Conservation (phyloP, 2,113 vertebrate genomes). For the Lates calcarifer region DNA sequence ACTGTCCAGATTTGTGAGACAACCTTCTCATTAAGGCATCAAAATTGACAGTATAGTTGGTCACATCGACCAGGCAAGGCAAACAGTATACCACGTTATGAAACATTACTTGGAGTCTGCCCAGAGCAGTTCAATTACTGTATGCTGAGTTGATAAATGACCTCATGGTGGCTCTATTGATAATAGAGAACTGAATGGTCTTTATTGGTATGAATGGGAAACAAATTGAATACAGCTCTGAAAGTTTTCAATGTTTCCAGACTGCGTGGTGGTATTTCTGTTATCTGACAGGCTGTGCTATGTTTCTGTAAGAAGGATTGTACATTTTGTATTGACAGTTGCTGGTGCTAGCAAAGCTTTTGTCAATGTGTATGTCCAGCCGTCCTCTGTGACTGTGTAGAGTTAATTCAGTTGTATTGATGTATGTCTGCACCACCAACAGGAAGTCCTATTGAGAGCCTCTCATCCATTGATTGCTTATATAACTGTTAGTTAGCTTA, state of each 20-base stretch:
- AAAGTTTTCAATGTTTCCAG: neutral
- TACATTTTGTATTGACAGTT: neutral
- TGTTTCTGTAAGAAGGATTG: neutral
- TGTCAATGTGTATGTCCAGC: slow-evolving; percentile 18
- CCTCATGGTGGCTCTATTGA: neutral
- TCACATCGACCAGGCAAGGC: neutral
- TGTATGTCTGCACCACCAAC: slow-evolving; percentile 43
- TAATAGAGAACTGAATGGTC: neutral
- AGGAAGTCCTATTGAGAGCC: slow-evolving; percentile 57
- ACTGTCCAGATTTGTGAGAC: too few relatives aligned
- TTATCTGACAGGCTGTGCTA: neutral
- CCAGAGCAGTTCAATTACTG: neutral
- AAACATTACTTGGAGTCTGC: neutral
- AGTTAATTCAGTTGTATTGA: slow-evolving; percentile 66
- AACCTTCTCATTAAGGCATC: too few relatives aligned
- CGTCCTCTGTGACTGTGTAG: slow-evolving; percentile 28
- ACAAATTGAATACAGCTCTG: neutral
- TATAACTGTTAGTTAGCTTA: slow-evolving; percentile 54
- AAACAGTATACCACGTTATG: neutral
- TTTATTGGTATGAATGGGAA: neutral
- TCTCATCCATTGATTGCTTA: slow-evolving; percentile 68
- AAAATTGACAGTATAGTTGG: too few relatives aligned
- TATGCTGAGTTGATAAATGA: neutral
- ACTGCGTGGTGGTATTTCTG: neutral
- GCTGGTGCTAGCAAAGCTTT: slow-evolving; percentile 17